Conservation (phyloP, 2,797 vertebrate genomes). For the Silurus lanzhouensis region DNA sequence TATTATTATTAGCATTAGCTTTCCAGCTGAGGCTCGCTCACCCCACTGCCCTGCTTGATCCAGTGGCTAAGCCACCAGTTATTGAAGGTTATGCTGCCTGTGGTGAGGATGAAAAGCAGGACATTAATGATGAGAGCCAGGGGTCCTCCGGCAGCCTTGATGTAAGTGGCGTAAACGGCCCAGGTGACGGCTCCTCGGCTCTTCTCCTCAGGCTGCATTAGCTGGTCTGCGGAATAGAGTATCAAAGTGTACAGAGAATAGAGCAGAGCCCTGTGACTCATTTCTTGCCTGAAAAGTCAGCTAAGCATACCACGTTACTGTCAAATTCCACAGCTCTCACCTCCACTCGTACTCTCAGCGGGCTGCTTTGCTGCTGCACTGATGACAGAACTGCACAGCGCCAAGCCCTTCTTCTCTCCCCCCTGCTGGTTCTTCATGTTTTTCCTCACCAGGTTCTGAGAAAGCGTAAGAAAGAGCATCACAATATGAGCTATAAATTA, state of each 20-base stretch:
- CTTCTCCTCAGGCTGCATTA: constrained; percentile 81
- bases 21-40: constrained; percentile 63
- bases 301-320: constrained; percentile 27
- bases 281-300: constrained; percentile 28
- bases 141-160: constrained; percentile 80
- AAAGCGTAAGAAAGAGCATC: background rate
- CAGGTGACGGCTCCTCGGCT: constrained; percentile 74
- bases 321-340: constrained; percentile 62
- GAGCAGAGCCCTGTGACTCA: constrained; percentile 31
- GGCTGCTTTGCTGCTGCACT: constrained; percentile 53
- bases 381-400: constrained; percentile 35
- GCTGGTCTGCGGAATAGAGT: constrained; percentile 61
- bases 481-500: constrained; percentile 45
- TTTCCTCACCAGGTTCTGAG: constrained; percentile 73
- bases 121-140: constrained; percentile 73
- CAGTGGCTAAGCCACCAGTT: constrained; percentile 88
- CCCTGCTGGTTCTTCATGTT: constrained; percentile 73
- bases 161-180: constrained; percentile 77
- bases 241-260: constrained; percentile 30
- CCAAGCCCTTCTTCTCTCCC: constrained; percentile 48
- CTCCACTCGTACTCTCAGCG: constrained; percentile 63
- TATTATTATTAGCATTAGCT: constrained; percentile 2
- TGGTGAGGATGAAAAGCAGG: constrained; percentile 79
- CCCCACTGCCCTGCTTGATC: constrained; percentile 83
- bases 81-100: constrained; percentile 79